Base-by-base conservation (phyloP, 2,113 vertebrate species). In the Protobothrops flavoviridis region DNA sequence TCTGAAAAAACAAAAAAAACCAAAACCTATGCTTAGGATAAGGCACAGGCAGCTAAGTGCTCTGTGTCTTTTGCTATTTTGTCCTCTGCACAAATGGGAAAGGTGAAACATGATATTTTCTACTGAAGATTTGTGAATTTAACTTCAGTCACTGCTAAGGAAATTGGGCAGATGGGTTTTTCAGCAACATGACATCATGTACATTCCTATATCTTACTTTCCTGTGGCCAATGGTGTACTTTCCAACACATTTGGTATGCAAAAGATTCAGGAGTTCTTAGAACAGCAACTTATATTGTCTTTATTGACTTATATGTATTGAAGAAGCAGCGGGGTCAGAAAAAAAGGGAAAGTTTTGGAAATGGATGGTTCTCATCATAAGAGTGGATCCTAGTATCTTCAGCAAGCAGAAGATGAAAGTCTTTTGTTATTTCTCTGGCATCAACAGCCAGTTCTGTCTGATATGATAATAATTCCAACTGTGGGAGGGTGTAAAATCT, bases 21-120 rank as follows among this genome's bases (percentile, higher is more conserved):
- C 8, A 45, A 81, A 96, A 96, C 90, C 64, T 15, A 69, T 86
- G 5, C 23, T 89, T 94, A 69, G 85, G 0, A 1, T 45, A 23
- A 48, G 29, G 4, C 89, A 0, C 87, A 50, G 48, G 48, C 48
- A 50, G 26, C 8, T 93, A 64, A 24, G 0, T n/a, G 39, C 43
- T 1, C 0, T 13, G 69, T 69, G 0, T 29, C 48, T 93, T 87
- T 88, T 39, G 17, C 45, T 81, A 15, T 39, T 81, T 39, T 39
- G n/a, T n/a, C 33, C 33, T 39, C 6, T 39, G 69, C 15, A 39
- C n/a, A 81, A 81, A 81, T 81, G 69, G 33, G 33, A 81, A 81
- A 20, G 33, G 15, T 81, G 69, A 39, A 81, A 39, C 6, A 3
- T 74, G 15, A 0, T 3, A 39, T 81, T 81, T 81, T 81, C 69